Conservation (phyloP, 1,140 invertebrate genomes). For the Zaprionus africanus region DNA sequence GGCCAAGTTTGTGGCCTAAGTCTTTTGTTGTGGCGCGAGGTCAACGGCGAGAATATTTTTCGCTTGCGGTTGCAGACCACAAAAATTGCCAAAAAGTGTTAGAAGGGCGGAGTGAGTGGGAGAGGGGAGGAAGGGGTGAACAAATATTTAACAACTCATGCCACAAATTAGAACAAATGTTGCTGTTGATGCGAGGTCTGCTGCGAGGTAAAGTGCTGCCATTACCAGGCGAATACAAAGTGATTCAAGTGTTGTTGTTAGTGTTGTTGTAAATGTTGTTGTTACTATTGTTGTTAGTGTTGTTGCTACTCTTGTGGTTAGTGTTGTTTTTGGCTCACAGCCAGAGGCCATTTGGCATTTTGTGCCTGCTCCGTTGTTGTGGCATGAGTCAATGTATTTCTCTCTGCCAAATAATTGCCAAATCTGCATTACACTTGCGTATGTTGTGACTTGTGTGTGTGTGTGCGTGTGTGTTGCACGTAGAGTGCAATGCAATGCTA, state of each 20-base stretch:
- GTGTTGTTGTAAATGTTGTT: constrained; percentile 17
- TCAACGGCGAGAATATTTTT: constrained; percentile 46
- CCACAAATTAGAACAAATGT: constrained; percentile 79
- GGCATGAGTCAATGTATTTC: constrained; percentile 54
- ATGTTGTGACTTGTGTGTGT: constrained; percentile 30
- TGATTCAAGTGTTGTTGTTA: constrained; percentile 63
- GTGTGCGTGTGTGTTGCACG: constrained; percentile 34
- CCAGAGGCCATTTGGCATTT: constrained; percentile 57
- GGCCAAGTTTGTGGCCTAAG: constrained; percentile 40
- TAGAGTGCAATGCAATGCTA: constrained; percentile 21
- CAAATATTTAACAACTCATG: constrained; percentile 48
- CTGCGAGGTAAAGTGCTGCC: constrained; percentile 64
- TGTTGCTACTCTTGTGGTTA: no score
- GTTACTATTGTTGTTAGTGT: constrained; percentile 23
- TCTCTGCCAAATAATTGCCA: constrained; percentile 62
- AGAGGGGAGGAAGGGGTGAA: neutral
- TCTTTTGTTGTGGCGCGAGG: constrained; percentile 51
- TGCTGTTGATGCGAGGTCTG: constrained; percentile 62
- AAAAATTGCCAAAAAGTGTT: constrained; percentile 52
- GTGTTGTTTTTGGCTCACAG: constrained; percentile 39
- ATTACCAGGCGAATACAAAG: constrained; percentile 61
- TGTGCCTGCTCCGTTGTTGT: constrained; percentile 19
- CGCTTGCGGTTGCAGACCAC: constrained; percentile 30
- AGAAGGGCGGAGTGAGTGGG: neutral
- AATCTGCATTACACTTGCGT: constrained; percentile 33